Evolutionary conservation across 2,888 invertebrate genomes (phyloP).

Genomic region (Diarsia mendica): DNA sequence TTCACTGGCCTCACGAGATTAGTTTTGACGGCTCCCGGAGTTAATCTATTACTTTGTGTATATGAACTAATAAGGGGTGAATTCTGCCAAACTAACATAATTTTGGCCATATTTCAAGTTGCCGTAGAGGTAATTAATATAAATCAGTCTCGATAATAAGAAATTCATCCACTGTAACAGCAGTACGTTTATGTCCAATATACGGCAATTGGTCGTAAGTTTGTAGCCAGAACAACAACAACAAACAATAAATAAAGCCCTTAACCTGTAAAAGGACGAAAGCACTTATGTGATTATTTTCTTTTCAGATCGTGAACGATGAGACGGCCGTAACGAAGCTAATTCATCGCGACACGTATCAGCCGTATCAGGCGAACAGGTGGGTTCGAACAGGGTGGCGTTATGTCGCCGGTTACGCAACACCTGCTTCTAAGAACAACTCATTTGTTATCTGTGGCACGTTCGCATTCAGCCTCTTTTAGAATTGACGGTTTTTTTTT

Average conservation of each 20-base stretch:
- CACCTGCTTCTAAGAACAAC: constrained; percentile 64
- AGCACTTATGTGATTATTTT: constrained; percentile 60
- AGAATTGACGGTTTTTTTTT: constrained; percentile 39
- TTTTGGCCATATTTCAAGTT: not conserved
- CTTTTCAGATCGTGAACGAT: constrained; percentile 76
- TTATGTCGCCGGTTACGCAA: constrained; percentile 29
- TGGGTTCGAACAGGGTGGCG: constrained; percentile 67
- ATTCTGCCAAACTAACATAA: not conserved
- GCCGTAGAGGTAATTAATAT: not conserved
- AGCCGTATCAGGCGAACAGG: constrained; percentile 76
- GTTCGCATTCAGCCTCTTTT: constrained; percentile 52
- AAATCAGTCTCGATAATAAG: constrained; percentile 11
- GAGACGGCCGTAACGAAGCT: constrained; percentile 74
- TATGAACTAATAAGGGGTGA: constrained; percentile 5
- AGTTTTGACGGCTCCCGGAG: constrained; percentile 5
- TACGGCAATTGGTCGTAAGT: constrained; percentile 30
- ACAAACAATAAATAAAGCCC: constrained; percentile 48
- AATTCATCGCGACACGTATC: constrained; percentile 69
- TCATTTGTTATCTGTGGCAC: constrained; percentile 69
- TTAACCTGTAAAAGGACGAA: constrained; percentile 44
- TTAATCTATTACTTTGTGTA: constrained; percentile 1
- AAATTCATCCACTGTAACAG: constrained; percentile 6
- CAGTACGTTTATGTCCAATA: constrained; percentile 13
- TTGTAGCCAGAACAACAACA: constrained; percentile 31
- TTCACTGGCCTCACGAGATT: constrained; percentile 7